Conservation (phyloP, 2,797 vertebrate genomes). For the Ataeniobius toweri region DNA sequence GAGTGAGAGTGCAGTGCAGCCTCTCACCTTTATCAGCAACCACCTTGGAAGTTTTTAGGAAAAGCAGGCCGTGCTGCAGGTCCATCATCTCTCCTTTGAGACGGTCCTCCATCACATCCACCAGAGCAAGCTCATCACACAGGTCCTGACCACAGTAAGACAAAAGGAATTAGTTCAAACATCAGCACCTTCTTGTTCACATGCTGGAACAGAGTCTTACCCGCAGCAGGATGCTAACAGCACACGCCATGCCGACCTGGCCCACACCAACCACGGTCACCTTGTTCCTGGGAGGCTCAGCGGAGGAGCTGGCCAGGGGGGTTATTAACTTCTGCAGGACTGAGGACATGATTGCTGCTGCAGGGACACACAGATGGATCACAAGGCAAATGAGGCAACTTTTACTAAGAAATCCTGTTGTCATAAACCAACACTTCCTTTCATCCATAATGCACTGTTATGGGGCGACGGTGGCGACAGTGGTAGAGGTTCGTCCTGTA, state of each 20-base stretch:
- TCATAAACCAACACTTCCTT: not conserved
- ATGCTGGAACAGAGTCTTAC: constrained; percentile 72
- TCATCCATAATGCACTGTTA: not conserved
- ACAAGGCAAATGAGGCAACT: not conserved
- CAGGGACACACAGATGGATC: constrained; percentile 19
- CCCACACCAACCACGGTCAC: constrained; percentile 94
- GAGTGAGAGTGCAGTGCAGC: too few species aligned
- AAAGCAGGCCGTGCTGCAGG: constrained; percentile 92
- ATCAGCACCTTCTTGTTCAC: not conserved
- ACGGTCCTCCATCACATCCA: constrained; percentile 95
- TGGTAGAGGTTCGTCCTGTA: too few species aligned
- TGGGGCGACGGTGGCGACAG: too few species aligned
- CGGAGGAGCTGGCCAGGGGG: constrained; percentile 59
- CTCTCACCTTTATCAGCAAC: constrained; percentile 89
- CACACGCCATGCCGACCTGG: constrained; percentile 95
- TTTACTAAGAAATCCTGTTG: not conserved
- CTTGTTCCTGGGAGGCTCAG: constrained; percentile 85
- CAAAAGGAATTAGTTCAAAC: not conserved
- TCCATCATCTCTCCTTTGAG: constrained; percentile 98
- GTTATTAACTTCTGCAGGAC: constrained; percentile 89
- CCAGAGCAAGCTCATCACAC: constrained; percentile 92
- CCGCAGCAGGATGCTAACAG: constrained; percentile 90
- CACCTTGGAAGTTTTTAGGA: constrained; percentile 93
- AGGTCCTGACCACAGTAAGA: constrained; percentile 78
- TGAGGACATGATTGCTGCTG: constrained; percentile 84